These are phyloP conservation scores for Zootoca vivipara DNA, from an alignment of 2,113 vertebrate genomes.

Conservation along the genomic window DNA sequence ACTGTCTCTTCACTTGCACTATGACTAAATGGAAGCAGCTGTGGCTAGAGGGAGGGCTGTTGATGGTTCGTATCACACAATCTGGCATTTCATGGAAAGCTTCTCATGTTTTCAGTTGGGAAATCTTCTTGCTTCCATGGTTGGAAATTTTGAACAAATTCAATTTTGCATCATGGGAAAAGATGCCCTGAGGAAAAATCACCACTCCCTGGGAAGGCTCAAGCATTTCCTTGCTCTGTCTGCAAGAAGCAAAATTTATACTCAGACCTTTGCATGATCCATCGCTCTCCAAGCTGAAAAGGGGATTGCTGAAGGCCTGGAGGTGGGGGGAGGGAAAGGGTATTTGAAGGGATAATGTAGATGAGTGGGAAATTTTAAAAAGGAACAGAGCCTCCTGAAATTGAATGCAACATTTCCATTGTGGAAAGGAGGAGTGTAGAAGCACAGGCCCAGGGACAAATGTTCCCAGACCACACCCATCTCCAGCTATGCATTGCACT, in stretches of 20 bases:
- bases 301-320: neutral
- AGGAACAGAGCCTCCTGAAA: neutral
- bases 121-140: slow-evolving; percentile 59
- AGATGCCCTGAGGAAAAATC: slow-evolving; percentile 50
- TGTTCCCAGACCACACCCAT: no score
- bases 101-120: slow-evolving; percentile 61
- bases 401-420: neutral
- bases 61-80: slow-evolving; percentile 70
- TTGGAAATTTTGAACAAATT: slow-evolving; percentile 67
- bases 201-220: slow-evolving; percentile 39
- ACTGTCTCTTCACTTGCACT: slow-evolving; percentile 73
- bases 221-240: slow-evolving; percentile 14
- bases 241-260: neutral
- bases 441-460: no score
- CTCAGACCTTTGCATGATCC: neutral
- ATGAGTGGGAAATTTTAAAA: neutral
- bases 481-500: no score
- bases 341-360: neutral
- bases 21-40: slow-evolving; percentile 84
- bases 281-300: slow-evolving; percentile 13
- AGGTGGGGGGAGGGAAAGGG: neutral
- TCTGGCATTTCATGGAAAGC: slow-evolving; percentile 74
- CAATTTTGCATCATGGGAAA: slow-evolving; percentile 59
- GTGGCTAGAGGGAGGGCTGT: slow-evolving; percentile 72
- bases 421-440: neutral